Base-by-base conservation (phyloP, 37 sponge, comb jelly and placozoan genomes). In the Oscarella lobularis region DNA sequence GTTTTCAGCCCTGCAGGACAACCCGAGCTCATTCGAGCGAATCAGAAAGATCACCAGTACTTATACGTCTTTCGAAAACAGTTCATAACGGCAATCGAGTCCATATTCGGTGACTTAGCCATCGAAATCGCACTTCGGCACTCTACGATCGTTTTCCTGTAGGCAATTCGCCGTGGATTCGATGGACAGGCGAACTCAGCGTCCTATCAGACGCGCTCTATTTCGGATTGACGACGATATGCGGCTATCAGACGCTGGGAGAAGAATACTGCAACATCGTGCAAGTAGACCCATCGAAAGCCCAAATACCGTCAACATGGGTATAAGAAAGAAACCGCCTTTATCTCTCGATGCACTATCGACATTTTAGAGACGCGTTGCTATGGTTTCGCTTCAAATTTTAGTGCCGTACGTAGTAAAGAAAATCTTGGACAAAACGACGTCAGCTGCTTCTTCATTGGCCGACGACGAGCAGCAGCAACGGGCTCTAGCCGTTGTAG, bases 241-340 rank as follows among this genome's bases (percentile, higher is more conserved):
- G 29, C 31, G 71, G 71, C 1, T 82, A 83, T 37, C 94, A 93
- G 73, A 93, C 94, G 35, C 71, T 93, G 2, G 94, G 94, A 6
- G 94, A 93, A 39, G 94, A 93, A 33, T 93, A 93, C 37, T 82
- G 82, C 84, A 80, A 67, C 81, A 85, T 2, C 76, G 84, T 54
- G 82, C 87, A 39, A 87, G 83, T 38, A 83, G 89, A 85, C 82
- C n/a, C 40, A 39, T 55, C 39, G 20, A 2, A 30, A 1, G 1
- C 2, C 14, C 9, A 48, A 20, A 48, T 48, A 48, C 60, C 60
- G 60, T 48, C 60, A 20, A 9, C 20, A 20, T 9, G 14, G 60
- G 60, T 48, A n/a, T n/a, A n/a, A n/a, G n/a, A n/a, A n/a, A n/a
- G n/a, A n/a, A n/a, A n/a, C n/a, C n/a, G n/a, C n/a, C n/a, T n/a